Base-by-base conservation (phyloP, 2,888 invertebrate genomes). In the Drosophila kuntzei region DNA sequence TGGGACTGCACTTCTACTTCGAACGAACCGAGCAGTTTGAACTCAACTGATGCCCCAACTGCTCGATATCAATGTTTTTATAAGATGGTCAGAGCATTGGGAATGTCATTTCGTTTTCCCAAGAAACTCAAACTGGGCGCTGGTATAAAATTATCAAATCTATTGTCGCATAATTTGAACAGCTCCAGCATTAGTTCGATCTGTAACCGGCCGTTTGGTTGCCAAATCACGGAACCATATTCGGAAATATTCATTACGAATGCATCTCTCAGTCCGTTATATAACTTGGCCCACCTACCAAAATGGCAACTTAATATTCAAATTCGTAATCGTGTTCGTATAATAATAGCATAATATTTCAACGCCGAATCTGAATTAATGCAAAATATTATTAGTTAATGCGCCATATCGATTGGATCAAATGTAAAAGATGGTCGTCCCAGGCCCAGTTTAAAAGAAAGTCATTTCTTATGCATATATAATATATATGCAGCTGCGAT, bases 181-280 rank as follows among this genome's bases (percentile, higher is more conserved):
- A 46, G 49, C 43, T 18, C 16, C 60, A 60, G 39, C 60, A 44
- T 53, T 41, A 54, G 54, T 57, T 41, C 20, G 29, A 41, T 43
- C 44, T 39, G 59, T 22, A 34, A 37, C 55, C 74, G 37, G 65
- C 65, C 61, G 37, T 61, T 22, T 47, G 53, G 79, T 89, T 87
- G 71, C 54, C 87, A 89, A 87, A 87, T 85, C 87, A 83, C 88
- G 86, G 88, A 79, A 76, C 67, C 71, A 78, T 73, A 63, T 70
- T 60, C 78, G 71, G 64, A 76, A 67, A 71, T 63, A 73, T 67
- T 59, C 69, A 76, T 79, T 80, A 75, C 46, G 72, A 74, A 76
- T 79, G 80, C 86, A 86, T 72, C 84, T 53, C 47, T 50, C 41
- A 29, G 32, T 39, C 53, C 54, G 71, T 87, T 85, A 88, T 81